Evolutionary conservation across 2,888 invertebrate genomes (phyloP), one percentile per base, ranked within the genome.

Genomic region (Cabera pusaria): DNA sequence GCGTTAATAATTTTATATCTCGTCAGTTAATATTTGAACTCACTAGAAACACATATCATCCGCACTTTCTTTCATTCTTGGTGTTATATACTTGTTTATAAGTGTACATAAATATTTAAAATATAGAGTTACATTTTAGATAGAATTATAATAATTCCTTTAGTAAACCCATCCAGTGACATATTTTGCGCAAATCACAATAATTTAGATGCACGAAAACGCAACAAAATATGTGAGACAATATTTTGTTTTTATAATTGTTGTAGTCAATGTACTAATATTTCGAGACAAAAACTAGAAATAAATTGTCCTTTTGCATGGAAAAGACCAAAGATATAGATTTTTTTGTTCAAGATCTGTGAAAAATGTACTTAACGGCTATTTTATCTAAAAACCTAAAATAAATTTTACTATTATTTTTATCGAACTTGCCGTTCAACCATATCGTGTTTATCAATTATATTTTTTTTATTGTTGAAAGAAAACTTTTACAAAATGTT

Each of bases 41-140:
- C 82, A 83, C 80, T 81, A 81, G 82, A 77, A 62, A 78, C 72
- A 84, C 86, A 88, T 88, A 88, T 88, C 87, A 86, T 82, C 67
- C 45, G 85, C 86, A 87, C 87, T 72, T 68, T 73, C 70, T 80
- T 72, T 82, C 78, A 83, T 76, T 85, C 78, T 87, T 72, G 82
- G 66, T 86, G 84, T 86, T 78, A 77, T 59, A 70, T 68, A 72
- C 72, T 73, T 16, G 26, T 35, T 22, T 27, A 35, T 65, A 69
- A 68, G 55, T 80, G 73, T 76, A 72, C 60, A 72, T 69, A 70
- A 46, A 19, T 42, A 56, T 54, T 35, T 49, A 52, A 27, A 52
- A 54, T 52, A 53, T 43, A 40, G 46, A 48, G 32, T 44, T 31
- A 35, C 36, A 21, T 31, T 59, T 65, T 75, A 72, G 72, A 69